Percentiles rank a stretch among this genome's conserved stretches.
Conservation (phyloP, 2,888 invertebrate species). For the Synanthedon myopaeformis region DNA sequence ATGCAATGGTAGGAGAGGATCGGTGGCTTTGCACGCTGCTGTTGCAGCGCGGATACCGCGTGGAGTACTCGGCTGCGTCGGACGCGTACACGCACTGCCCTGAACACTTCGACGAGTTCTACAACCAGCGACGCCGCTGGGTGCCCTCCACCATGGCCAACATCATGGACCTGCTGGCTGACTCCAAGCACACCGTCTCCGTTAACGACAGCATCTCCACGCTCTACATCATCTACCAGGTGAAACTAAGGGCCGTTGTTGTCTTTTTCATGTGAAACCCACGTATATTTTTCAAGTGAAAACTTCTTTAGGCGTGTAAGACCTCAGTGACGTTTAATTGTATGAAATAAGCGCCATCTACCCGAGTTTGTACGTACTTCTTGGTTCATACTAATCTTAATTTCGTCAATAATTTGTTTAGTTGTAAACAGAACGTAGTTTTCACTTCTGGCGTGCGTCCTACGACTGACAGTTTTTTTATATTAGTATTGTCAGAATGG, state of each 20-base stretch:
- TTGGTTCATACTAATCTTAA: too few species aligned
- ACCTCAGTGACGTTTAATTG: too few species aligned
- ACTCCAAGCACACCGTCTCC: constrained; percentile 81
- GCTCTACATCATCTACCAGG: constrained; percentile 79
- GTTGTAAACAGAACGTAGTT: too few species aligned
- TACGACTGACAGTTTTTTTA: too few species aligned
- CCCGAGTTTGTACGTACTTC: too few species aligned
- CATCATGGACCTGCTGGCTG: constrained; percentile 86
- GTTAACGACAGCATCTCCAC: constrained; percentile 91
- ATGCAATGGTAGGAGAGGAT: constrained; percentile 79
- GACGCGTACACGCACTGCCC: constrained; percentile 96
- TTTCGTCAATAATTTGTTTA: too few species aligned
- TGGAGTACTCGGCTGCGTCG: constrained; percentile 95
- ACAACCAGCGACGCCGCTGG: constrained; percentile 94
- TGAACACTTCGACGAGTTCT: constrained; percentile 92
- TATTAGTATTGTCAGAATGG: too few species aligned
- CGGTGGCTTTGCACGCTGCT: constrained; percentile 95
- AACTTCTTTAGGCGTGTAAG: too few species aligned
- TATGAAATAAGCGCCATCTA: too few species aligned
- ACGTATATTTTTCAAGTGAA: too few species aligned
- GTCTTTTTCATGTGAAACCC: too few species aligned
- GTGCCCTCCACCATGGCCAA: constrained; percentile 97
- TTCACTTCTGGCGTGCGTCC: too few species aligned
- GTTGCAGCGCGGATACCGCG: constrained; percentile 89
- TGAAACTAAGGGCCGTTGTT: constrained; percentile 7